These are phyloP conservation scores for Magallana nippona DNA, from an alignment of 2,888 invertebrate genomes.

Conservation along the genomic window DNA sequence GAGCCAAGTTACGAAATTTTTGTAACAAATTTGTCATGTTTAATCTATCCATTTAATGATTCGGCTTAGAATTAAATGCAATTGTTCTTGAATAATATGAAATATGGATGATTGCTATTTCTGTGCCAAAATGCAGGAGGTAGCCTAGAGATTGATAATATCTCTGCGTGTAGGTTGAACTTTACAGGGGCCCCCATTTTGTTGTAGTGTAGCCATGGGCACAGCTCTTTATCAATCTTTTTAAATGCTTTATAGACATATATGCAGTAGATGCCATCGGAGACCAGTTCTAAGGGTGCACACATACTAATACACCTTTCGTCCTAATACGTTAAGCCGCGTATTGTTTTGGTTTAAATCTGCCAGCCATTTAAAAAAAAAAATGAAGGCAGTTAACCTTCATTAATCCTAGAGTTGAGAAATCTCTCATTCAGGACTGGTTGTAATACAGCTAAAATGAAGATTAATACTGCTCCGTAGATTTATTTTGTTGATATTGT, in stretches of 20 bases:
- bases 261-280: slow-evolving; percentile 2
- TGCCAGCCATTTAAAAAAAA: neutral
- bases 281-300: neutral
- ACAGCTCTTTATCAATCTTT: slow-evolving; percentile 37
- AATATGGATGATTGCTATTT: slow-evolving; percentile 6
- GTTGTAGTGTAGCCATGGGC: slow-evolving; percentile 19
- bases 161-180: neutral
- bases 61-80: neutral
- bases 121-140: slow-evolving; percentile 25
- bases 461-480: neutral
- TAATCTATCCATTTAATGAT: neutral
- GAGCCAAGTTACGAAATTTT: neutral
- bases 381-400: neutral
- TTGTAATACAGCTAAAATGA: slow-evolving; percentile 16
- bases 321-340: neutral
- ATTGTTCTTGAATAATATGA: neutral
- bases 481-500: neutral
- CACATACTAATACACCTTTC: neutral
- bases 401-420: slow-evolving; percentile 10
- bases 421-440: neutral
- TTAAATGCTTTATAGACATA: slow-evolving; percentile 42
- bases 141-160: neutral
- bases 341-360: slow-evolving; percentile 16
- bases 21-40: neutral
- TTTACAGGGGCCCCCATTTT: neutral